These are phyloP conservation scores for Melanostigma gelatinosum DNA, from an alignment of 2,113 vertebrate species.

Conservation along the genomic window DNA sequence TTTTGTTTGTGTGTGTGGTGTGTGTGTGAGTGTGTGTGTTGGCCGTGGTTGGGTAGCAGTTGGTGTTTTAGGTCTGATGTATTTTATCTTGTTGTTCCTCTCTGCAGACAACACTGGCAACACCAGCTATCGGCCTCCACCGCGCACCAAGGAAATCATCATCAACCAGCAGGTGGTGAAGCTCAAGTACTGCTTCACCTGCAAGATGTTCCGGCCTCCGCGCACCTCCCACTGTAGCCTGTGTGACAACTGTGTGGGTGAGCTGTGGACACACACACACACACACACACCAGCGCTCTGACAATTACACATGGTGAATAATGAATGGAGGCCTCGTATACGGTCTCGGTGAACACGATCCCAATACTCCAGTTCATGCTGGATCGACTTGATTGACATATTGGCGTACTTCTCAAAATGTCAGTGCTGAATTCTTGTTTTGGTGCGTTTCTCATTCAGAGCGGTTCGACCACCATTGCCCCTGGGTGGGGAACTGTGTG, in stretches of 20 bases:
- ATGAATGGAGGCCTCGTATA: conserved; percentile 3
- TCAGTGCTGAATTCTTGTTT: neutral
- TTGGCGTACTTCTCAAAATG: neutral
- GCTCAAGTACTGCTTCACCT: conserved; percentile 97
- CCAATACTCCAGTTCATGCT: neutral
- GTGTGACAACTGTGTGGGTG: conserved; percentile 98
- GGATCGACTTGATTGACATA: neutral
- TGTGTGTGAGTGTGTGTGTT: too few relatives aligned
- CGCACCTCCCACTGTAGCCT: conserved; percentile 96
- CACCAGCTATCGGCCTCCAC: conserved; percentile 88
- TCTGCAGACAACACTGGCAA: conserved; percentile 87
- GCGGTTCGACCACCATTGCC: conserved; percentile 96
- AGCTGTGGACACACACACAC: conserved; percentile 42
- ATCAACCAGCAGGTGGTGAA: conserved; percentile 95
- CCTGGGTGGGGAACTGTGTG: conserved; percentile 98
- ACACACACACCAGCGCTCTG: conserved; percentile 14
- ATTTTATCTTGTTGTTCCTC: neutral
- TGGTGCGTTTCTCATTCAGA: conserved; percentile 78
- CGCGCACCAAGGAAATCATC: conserved; percentile 92
- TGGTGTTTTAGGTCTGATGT: neutral
- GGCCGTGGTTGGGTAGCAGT: too few relatives aligned
- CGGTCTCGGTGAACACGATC: neutral
- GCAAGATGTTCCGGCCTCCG: conserved; percentile 95
- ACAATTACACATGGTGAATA: conserved; percentile 49
- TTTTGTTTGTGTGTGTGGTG: too few relatives aligned